A percentile compares a stretch with the other conserved stretches of the same genome.
phyloP scores from a whole-genome alignment of 2,888 invertebrate species.

The Apodemia zela region DNA sequence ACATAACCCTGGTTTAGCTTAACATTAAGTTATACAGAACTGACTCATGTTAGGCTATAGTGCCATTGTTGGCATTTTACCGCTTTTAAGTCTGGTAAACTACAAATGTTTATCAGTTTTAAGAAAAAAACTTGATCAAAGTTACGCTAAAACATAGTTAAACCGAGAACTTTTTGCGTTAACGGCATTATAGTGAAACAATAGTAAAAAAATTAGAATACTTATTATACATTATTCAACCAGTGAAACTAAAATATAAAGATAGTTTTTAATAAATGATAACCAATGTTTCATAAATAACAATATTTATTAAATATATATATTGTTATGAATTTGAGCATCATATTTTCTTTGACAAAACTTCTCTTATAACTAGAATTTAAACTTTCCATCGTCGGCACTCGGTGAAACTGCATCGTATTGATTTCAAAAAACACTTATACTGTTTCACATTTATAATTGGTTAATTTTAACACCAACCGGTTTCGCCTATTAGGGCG shows the following conservation, averaged over 20 bases:
- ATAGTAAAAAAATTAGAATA: not conserved
- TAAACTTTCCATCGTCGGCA: too few species aligned
- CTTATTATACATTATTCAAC: not conserved
- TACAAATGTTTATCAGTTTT: too few species aligned
- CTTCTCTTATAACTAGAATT: slow-evolving; percentile 3
- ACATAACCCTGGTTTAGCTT: too few species aligned
- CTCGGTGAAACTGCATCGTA: too few species aligned
- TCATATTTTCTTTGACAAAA: slow-evolving; percentile 11
- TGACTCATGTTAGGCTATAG: too few species aligned
- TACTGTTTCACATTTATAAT: too few species aligned
- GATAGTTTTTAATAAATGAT: slow-evolving; percentile 8
- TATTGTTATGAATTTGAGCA: not conserved
- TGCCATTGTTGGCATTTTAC: too few species aligned
- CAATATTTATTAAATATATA: slow-evolving; percentile 11
- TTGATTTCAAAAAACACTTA: too few species aligned
- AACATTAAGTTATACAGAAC: too few species aligned
- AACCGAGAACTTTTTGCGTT: slow-evolving; percentile 20
- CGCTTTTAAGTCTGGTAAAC: too few species aligned
- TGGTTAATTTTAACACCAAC: too few species aligned
- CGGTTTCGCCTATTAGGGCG: too few species aligned
- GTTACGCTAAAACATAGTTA: slow-evolving; percentile 22
- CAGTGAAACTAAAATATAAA: slow-evolving; percentile 14
- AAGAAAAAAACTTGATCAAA: slow-evolving; percentile 6
- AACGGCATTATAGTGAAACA: slow-evolving; percentile 22
- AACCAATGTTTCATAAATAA: slow-evolving; percentile 18